Base-by-base conservation (phyloP, 2,797 vertebrate genomes). In the Lepus townsendii region DNA sequence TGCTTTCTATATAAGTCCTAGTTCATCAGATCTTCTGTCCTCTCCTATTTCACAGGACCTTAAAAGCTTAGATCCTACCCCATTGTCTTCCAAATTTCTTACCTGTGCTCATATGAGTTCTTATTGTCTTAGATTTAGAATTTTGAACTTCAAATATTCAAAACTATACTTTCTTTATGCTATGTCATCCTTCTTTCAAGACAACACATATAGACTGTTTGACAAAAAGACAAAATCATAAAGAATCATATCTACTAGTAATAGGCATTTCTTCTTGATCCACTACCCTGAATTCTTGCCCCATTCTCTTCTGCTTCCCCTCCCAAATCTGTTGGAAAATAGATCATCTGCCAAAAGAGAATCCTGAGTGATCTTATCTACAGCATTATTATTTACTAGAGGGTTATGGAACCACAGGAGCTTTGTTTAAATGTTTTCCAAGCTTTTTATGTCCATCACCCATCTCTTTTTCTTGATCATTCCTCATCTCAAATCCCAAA, bases 71-170 rank as follows among this genome's bases (percentile, higher is more conserved):
- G 10, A n/a, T 57, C 13, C 73, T 91, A 14, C 16, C 11, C 57
- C 50, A 14, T 27, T 9, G 19, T 78, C 35, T 88, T 32, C 32
- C 47, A 72, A 77, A 86, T 79, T 90, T 93, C 69, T 76, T 79
- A 73, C 57, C 17, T 35, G 20, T 52, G 30, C 1, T 13, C 66
- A 47, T 9, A 17, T 38, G 63, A 90, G 78, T 93, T 83, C 38
- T 75, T 90, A 52, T 63, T 93, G 22, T 77, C 19, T 50, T 50
- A 63, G 10, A 92, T 32, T 24, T 57, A 38, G 13, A 5, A 38
- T 75, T 94, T 91, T 69, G 72, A 90, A 47, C 69, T 2, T 83
- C 73, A 90, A 47, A 75, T 78, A 38, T 47, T 19, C 26, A 66
- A 77, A 94, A 92, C 8, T 2, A 6, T 22, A 27, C 83, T 57